These are phyloP conservation scores for Agrotis exclamationis DNA, from an alignment of 2,888 invertebrate species.

Conservation along the genomic window DNA sequence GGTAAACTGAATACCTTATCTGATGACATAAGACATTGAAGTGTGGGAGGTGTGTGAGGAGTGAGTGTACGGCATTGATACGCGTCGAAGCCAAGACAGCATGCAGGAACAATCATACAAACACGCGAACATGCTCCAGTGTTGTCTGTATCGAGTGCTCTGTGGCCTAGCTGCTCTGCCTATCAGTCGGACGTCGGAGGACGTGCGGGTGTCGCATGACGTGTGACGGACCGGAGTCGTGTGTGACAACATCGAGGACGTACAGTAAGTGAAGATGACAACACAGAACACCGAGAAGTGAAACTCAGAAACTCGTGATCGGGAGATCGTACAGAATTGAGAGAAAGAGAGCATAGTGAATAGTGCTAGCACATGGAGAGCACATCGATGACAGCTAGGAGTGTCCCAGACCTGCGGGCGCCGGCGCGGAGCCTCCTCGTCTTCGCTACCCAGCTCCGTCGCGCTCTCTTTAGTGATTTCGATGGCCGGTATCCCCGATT, in stretches of 20 bases:
- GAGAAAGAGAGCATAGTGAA: slow-evolving; percentile 87
- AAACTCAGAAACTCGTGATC: slow-evolving; percentile 83
- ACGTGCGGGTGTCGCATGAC: slow-evolving; percentile 71
- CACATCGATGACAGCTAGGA: slow-evolving; percentile 90
- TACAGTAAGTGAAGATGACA: slow-evolving; percentile 86
- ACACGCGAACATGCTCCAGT: slow-evolving; percentile 88
- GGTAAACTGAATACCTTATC: slow-evolving; percentile 64
- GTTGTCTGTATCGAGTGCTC: slow-evolving; percentile 87
- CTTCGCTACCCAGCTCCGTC: slow-evolving; percentile 94
- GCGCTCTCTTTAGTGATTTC: slow-evolving; percentile 95
- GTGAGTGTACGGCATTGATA: slow-evolving; percentile 74
- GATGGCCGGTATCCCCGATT: slow-evolving; percentile 91
- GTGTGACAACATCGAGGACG: slow-evolving; percentile 85
- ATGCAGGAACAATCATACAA: slow-evolving; percentile 88
- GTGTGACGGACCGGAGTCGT: slow-evolving; percentile 79
- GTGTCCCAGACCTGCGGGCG: slow-evolving; percentile 90
- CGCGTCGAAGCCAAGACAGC: slow-evolving; percentile 90
- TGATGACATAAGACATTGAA: slow-evolving; percentile 72
- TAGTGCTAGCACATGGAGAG: slow-evolving; percentile 89
- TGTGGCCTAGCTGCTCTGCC: slow-evolving; percentile 76
- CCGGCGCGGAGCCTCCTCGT: slow-evolving; percentile 88
- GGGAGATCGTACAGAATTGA: slow-evolving; percentile 85
- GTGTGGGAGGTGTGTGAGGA: slow-evolving; percentile 81
- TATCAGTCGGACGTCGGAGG: slow-evolving; percentile 68
- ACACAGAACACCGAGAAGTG: slow-evolving; percentile 90